phyloP scores from a whole-genome alignment of 1,140 invertebrate genomes.

The Euura lappo region DNA sequence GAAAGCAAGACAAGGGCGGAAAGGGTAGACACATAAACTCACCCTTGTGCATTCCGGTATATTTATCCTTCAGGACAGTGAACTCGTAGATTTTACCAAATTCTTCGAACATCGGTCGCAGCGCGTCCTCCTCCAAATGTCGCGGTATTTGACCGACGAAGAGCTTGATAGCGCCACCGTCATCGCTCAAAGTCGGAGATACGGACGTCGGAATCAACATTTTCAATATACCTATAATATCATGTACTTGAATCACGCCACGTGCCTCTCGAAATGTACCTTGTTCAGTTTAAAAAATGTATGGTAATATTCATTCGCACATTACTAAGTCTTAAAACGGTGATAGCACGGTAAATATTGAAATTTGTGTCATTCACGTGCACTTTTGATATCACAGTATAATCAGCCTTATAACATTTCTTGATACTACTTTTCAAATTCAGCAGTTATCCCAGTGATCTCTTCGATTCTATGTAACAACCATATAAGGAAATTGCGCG shows the following conservation, averaged over 20 bases:
- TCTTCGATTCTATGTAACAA: too few species aligned
- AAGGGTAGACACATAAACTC: slow-evolving; percentile 36
- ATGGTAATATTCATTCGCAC: not conserved
- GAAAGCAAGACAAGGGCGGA: too few species aligned
- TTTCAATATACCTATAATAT: not conserved
- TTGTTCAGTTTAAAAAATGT: not conserved
- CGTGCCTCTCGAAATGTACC: too few species aligned
- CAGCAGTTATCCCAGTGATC: too few species aligned
- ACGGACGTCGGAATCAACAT: slow-evolving; percentile 43
- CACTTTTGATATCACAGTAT: not conserved
- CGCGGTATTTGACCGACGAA: slow-evolving; percentile 94
- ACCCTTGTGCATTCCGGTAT: slow-evolving; percentile 95
- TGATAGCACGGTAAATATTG: too few species aligned
- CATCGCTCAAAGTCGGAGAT: slow-evolving; percentile 32
- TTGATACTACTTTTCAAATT: not conserved
- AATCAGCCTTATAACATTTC: not conserved
- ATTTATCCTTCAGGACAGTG: slow-evolving; percentile 90
- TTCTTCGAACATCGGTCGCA: slow-evolving; percentile 90
- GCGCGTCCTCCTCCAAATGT: slow-evolving; percentile 86
- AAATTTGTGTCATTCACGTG: too few species aligned
- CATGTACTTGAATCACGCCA: too few species aligned
- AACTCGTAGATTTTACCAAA: slow-evolving; percentile 95
- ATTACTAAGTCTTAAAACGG: too few species aligned
- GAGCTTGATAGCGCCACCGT: slow-evolving; percentile 76
- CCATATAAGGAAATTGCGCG: too few species aligned